Conservation (phyloP, 2,888 invertebrate genomes). For the Scrobipalpa atriplicella region DNA sequence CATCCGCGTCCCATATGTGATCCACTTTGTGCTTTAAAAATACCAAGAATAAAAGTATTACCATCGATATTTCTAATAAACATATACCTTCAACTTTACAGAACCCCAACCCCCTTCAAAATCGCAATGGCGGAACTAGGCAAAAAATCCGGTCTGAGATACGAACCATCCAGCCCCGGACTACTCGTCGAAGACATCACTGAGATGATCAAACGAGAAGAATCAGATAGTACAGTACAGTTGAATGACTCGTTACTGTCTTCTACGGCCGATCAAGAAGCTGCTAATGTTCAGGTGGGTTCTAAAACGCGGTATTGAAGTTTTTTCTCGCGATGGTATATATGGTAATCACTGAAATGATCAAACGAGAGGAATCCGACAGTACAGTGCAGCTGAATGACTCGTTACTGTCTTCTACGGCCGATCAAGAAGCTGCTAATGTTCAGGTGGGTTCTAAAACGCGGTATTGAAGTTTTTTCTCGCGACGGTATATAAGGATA, state of each 20-base stretch:
- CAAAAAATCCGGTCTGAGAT: constrained; percentile 88
- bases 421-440: constrained; percentile 48
- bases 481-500: constrained; percentile 69
- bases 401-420: constrained; percentile 57
- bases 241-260: constrained; percentile 66
- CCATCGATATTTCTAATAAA: neutral
- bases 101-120: constrained; percentile 98
- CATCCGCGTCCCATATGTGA: too few relatives aligned
- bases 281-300: constrained; percentile 50
- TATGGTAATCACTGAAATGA: constrained; percentile 94
- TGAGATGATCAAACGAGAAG: constrained; percentile 93
- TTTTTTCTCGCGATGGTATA: constrained; percentile 86
- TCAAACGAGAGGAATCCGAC: constrained; percentile 89
- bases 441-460: constrained; percentile 26
- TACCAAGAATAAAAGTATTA: too few relatives aligned
- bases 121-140: constrained; percentile 94
- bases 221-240: constrained; percentile 75
- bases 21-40: too few relatives aligned
- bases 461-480: too few relatives aligned
- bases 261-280: constrained; percentile 51
- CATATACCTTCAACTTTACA: constrained; percentile 41
- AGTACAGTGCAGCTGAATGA: constrained; percentile 65
- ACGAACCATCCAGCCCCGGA: constrained; percentile 84
- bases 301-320: neutral
- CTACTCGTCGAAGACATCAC: constrained; percentile 92